Conservation (phyloP, 2,888 invertebrate genomes). For the Drepanosiphum platanoidis region DNA sequence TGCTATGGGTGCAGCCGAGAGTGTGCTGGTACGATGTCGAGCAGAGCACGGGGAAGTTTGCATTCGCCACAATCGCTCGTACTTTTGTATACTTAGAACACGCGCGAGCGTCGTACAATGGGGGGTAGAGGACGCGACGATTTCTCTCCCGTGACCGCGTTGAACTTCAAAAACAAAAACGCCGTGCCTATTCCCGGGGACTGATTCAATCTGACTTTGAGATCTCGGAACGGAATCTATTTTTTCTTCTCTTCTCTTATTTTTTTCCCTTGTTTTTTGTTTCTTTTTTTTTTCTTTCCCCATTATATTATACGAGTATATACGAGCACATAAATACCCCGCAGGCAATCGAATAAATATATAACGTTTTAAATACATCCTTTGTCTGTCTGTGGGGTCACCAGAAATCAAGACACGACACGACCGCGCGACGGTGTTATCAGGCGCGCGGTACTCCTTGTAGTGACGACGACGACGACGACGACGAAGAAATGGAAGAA, state of each 20-base stretch:
- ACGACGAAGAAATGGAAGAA: not conserved
- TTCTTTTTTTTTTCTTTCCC: not conserved
- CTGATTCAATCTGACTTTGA: conserved; percentile 36
- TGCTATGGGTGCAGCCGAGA: not conserved
- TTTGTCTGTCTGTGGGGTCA: conserved; percentile 36
- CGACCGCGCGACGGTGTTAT: not conserved
- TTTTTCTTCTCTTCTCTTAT: not conserved
- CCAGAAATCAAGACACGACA: conserved; percentile 34
- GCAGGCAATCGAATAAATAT: conserved; percentile 38
- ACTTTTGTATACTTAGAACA: not conserved
- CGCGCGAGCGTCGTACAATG: not conserved
- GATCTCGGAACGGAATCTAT: conserved; percentile 33
- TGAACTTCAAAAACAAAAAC: conserved; percentile 37
- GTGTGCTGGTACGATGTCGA: not conserved
- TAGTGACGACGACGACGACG: not conserved
- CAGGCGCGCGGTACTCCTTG: not conserved
- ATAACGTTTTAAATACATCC: conserved; percentile 30
- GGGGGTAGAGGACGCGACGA: not conserved
- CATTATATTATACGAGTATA: not conserved
- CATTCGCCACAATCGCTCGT: not conserved
- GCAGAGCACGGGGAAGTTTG: not conserved
- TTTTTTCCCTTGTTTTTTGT: not conserved
- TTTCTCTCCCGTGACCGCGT: conserved; percentile 14
- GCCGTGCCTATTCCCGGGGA: too few species aligned
- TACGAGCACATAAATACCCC: not conserved